Conservation (phyloP, 2,888 invertebrate genomes). For the Calameuta pallipes region DNA sequence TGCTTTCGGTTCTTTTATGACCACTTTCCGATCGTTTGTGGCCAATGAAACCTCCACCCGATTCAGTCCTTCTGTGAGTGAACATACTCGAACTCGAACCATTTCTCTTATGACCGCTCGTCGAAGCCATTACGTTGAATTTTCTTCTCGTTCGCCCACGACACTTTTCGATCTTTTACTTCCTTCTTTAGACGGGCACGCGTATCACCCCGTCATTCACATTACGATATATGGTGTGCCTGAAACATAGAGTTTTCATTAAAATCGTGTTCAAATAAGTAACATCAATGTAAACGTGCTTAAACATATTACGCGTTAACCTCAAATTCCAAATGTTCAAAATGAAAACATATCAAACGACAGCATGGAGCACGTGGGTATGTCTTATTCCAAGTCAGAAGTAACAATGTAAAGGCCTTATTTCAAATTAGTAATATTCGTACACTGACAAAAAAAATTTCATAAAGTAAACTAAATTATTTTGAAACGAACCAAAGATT, state of each 20-base stretch:
- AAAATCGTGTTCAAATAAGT: background rate
- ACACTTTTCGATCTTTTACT: background rate
- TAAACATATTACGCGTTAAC: background rate
- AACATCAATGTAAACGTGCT: background rate
- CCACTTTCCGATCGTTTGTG: conserved; percentile 60
- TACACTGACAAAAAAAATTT: too few relatives aligned
- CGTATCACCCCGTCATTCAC: background rate
- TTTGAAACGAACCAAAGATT: too few relatives aligned
- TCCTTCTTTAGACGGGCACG: background rate
- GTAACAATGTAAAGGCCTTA: background rate
- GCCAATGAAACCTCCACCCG: conserved; percentile 57
- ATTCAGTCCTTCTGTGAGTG: conserved; percentile 57
- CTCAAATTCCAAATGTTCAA: background rate
- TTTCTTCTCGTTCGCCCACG: background rate
- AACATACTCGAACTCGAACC: conserved; percentile 62
- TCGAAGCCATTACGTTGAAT: conserved; percentile 44
- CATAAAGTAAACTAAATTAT: too few relatives aligned
- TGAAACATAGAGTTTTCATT: background rate
- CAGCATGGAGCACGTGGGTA: background rate
- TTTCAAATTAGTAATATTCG: background rate
- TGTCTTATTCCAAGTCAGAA: background rate
- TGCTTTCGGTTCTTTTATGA: conserved; percentile 61
- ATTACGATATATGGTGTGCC: background rate
- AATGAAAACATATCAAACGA: background rate
- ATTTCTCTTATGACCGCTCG: conserved; percentile 59